Base-by-base conservation (phyloP, 2,888 invertebrate genomes). In the Drosophila paracracens region DNA sequence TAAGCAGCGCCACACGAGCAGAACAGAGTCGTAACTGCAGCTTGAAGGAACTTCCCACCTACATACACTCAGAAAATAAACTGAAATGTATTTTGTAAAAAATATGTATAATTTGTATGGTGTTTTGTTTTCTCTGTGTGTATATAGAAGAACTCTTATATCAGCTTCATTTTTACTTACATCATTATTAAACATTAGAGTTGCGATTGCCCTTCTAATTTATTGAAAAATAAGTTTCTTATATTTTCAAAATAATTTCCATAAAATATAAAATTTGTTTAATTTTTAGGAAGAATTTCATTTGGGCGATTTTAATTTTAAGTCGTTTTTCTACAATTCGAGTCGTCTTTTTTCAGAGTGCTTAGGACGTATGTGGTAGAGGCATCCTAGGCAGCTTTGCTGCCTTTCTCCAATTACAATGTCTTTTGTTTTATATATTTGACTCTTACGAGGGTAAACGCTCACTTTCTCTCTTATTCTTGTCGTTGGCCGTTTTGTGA, bases 1-100 rank as follows among this genome's bases (percentile, higher is more conserved):
- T 88, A 88, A 88, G 87, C 88, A 88, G 86, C 81, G 72, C 83
- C 86, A 82, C 83, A 86, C 90, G 85, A 87, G 76, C 74, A 74
- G 66, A 74, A 62, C 72, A 73, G 66, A 73, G 59, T 72, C 73
- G 54, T 31, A 38, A 33, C 46, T 38, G 36, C 29, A 58, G 60
- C 76, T 58, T 43, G 60, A 81, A 63, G 68, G 57, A 83, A 79
- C 76, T 88, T 71, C 64, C 72, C 68, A 70, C 76, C 65, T 58
- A 69, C 35, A 40, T 18, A 35, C 35, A 54, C 46, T 46, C 16
- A 46, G 16, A 16, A 46, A 46, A 43, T 13, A 46, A 40, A 13
- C 13, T 21, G 3, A 7, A 4, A 21, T 46, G 2, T 46, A 21
- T 46, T 46, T 46, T 7, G 3, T 21, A 13, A 4, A 2, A 13